phyloP scores from a whole-genome alignment of 2,797 vertebrate species.

The Carcharodon carcharias region DNA sequence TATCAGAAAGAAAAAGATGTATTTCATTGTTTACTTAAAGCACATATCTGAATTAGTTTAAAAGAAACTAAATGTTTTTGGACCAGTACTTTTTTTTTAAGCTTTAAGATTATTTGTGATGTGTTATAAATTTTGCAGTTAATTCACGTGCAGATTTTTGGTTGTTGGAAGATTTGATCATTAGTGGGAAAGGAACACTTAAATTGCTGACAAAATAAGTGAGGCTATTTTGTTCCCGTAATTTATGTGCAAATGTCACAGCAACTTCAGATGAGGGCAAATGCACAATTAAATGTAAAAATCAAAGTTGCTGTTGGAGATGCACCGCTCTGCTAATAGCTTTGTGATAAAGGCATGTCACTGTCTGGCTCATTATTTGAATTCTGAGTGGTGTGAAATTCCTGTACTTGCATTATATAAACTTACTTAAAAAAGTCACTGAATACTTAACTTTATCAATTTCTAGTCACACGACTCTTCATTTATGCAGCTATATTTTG shows the following conservation, averaged over 20 bases:
- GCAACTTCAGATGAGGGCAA: neutral
- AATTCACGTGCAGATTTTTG: neutral
- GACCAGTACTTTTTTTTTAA: neutral
- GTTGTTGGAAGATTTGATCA: neutral
- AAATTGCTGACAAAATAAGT: neutral
- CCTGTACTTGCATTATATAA: neutral
- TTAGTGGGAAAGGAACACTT: neutral
- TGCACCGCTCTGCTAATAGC: neutral
- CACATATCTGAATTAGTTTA: conserved; percentile 1
- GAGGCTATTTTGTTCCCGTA: neutral
- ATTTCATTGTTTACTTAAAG: neutral
- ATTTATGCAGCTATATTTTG: neutral
- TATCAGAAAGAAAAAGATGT: neutral
- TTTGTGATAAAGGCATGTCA: neutral
- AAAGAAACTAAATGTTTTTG: neutral
- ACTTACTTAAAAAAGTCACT: neutral
- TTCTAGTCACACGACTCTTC: neutral
- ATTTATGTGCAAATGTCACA: neutral
- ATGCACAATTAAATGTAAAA: neutral
- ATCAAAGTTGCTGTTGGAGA: neutral
- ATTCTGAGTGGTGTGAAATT: neutral
- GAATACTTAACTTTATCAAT: neutral
- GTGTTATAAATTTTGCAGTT: neutral
- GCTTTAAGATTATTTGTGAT: neutral
- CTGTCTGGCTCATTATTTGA: neutral